These are phyloP conservation scores for Leucoptera coffeella DNA, from an alignment of 2,888 invertebrate genomes.

Conservation along the genomic window DNA sequence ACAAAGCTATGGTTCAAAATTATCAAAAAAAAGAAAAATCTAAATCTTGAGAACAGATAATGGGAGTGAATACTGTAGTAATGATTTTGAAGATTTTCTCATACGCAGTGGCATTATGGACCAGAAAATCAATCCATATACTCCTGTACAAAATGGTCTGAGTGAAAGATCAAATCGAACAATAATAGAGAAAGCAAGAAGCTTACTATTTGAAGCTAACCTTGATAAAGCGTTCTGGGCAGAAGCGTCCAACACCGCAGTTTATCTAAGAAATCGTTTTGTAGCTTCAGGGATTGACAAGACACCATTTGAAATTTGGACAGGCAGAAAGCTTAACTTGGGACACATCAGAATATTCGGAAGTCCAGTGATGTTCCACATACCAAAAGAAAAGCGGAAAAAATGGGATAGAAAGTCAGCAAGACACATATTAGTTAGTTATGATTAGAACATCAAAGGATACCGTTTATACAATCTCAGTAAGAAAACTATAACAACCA, in stretches of 20 bases:
- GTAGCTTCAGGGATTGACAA: constrained; percentile 7
- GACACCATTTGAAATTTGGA: constrained; percentile 9
- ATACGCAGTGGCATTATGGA: constrained; percentile 8
- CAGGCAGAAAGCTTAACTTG: constrained; percentile 7
- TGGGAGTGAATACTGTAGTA: constrained; percentile 7
- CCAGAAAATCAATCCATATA: constrained; percentile 8
- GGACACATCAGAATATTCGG: constrained; percentile 8
- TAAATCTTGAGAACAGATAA: no score
- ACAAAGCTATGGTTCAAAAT: constrained; percentile 5
- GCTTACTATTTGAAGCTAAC: constrained; percentile 8
- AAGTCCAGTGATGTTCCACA: constrained; percentile 8
- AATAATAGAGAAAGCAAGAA: constrained; percentile 7
- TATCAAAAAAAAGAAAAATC: constrained; percentile 7
- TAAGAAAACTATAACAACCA: constrained; percentile 4
- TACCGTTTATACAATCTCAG: constrained; percentile 8
- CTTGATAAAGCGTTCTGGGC: constrained; percentile 8
- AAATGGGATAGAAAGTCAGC: constrained; percentile 9
- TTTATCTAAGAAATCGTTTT: constrained; percentile 5
- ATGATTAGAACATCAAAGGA: constrained; percentile 9
- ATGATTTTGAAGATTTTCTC: constrained; percentile 6
- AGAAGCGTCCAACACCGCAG: constrained; percentile 7
- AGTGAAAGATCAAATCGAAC: constrained; percentile 9
- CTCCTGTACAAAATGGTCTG: constrained; percentile 9
- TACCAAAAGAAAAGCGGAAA: constrained; percentile 8
- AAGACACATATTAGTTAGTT: constrained; percentile 7